phyloP scores from a whole-genome alignment of 2,113 vertebrate species.

The Carettochelys insculpta region DNA sequence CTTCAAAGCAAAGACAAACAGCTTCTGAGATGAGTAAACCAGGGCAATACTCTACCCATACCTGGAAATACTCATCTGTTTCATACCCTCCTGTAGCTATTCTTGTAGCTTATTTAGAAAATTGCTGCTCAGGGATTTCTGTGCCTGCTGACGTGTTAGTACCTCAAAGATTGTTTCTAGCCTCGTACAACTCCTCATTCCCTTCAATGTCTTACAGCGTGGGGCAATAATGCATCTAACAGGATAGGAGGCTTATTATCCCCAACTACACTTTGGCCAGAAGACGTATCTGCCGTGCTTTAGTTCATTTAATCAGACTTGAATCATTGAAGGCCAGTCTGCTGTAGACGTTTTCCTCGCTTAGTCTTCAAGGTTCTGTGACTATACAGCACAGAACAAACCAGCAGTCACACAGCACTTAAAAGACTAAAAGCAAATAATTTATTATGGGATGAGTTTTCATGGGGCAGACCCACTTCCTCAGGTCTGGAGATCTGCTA shows the following conservation, averaged over 20 bases:
- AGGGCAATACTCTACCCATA: neutral
- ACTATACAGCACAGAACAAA: neutral
- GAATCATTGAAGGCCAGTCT: slow-evolving; percentile 36
- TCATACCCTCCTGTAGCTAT: neutral
- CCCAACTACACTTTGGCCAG: slow-evolving; percentile 5
- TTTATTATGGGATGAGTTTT: too few species aligned
- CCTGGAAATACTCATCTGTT: neutral
- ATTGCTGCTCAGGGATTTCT: neutral
- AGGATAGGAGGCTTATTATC: neutral
- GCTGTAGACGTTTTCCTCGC: neutral
- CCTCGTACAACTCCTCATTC: neutral
- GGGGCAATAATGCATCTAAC: neutral
- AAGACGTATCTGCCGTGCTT: slow-evolving; percentile 37
- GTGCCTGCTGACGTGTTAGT: neutral
- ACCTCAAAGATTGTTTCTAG: neutral
- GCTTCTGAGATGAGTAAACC: neutral
- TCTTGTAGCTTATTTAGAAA: neutral
- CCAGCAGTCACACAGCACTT: too few species aligned
- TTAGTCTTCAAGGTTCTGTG: neutral
- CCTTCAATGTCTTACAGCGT: neutral
- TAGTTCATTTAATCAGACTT: slow-evolving; percentile 48
- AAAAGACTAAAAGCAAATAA: too few species aligned
- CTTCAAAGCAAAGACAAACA: neutral
- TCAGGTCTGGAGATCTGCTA: too few species aligned
- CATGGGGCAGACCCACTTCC: too few species aligned